A percentile compares a stretch with the other conserved stretches of the same genome.
Evolutionary conservation across 92 coral and sea anemone species (phyloP).

Genomic region (Zoanthus gigantus): DNA sequence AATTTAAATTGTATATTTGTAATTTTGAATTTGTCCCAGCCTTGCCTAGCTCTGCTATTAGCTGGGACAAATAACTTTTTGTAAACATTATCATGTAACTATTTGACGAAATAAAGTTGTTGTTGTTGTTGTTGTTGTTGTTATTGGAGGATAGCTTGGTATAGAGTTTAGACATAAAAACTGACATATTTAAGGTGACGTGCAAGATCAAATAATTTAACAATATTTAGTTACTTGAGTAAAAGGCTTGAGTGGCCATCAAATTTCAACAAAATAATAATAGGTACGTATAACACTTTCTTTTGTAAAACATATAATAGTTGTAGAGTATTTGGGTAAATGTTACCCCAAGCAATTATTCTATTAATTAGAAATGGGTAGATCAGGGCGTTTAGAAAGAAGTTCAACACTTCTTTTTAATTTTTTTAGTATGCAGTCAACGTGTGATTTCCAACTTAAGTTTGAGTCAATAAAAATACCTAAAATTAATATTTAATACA

Average conservation of each 20-base stretch:
- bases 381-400: constrained; percentile 44
- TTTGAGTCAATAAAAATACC: constrained; percentile 31
- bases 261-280: constrained; percentile 44
- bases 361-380: constrained; percentile 57
- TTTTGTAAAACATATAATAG: constrained; percentile 47
- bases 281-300: constrained; percentile 12
- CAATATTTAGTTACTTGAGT: too few species aligned
- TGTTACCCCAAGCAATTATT: constrained; percentile 57
- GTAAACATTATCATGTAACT: too few species aligned
- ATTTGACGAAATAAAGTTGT: too few species aligned
- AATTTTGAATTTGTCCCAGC: too few species aligned
- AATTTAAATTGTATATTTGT: too few species aligned
- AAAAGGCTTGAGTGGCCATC: constrained; percentile 17
- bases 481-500: neutral
- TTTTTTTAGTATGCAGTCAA: constrained; percentile 31
- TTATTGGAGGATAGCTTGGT: too few species aligned
- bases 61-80: too few species aligned
- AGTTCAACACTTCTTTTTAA: constrained; percentile 46
- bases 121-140: too few species aligned
- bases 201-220: too few species aligned
- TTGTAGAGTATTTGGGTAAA: constrained; percentile 31
- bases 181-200: too few species aligned
- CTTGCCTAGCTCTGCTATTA: too few species aligned
- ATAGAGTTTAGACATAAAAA: too few species aligned
- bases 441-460: constrained; percentile 55